Base-by-base conservation (phyloP, 1,140 invertebrate species). In the Leptinotarsa undecemlineata region DNA sequence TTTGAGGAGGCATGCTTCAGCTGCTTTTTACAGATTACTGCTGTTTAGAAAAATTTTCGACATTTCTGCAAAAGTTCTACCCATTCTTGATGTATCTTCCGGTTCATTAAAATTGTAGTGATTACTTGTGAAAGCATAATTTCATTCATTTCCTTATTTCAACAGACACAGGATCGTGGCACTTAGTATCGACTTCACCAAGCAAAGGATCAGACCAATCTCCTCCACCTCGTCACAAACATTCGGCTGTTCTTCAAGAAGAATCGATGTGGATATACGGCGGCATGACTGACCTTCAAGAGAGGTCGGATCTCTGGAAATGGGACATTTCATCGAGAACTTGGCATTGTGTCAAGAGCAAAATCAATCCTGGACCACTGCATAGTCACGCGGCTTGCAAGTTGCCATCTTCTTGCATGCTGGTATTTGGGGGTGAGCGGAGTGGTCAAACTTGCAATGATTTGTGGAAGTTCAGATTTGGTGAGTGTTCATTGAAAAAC, bases 391-490 rank as follows among this genome's bases (percentile, higher is more conserved):
- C 93, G 47, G 93, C 92, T 1, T 91, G 92, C 76, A 90, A 93
- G 81, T 88, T 94, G 17, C 91, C 92, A 14, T 92, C 91, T 17
- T 93, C 90, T 47, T 21, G 57, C 17, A 93, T 96, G 91, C 88
- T 95, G 48, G 87, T 96, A 17, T 94, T 95, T 85, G 94, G 95
- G 1, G 94, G 95, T 0, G 94, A 96, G 82, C 88, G 89, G 76
- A 87, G 88, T 73, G 94, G 94, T 1, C 87, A 91, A 69, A 87
- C 91, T 11, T 90, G 89, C 19, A 93, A 94, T 83, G 94, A 96
- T 80, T 85, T 96, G 1, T 96, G 95, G 95, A 90, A 92, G 84
- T 96, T 94, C 87, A 93, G 94, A 85, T 95, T 95, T 84, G 91
- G 93, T 95, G 88, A 86, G 84, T 84, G 14, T 17, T 15, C 17